A percentile compares a stretch with the other conserved stretches of the same genome.
Conservation (phyloP, 2,888 invertebrate species). For the Lepetodrilus schrolli region DNA sequence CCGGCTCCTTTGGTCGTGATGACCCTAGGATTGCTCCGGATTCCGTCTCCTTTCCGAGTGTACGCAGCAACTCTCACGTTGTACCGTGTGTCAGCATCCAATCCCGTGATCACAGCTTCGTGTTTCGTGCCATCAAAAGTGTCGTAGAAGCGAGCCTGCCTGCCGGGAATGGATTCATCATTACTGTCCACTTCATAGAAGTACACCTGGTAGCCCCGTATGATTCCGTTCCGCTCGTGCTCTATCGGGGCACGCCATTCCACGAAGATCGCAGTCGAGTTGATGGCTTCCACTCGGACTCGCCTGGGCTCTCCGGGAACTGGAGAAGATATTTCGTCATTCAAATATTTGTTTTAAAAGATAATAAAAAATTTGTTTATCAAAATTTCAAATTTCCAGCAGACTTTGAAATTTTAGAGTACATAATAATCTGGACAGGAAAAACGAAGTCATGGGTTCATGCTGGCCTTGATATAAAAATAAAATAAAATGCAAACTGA, state of each 20-base stretch:
- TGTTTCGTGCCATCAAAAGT: constrained; percentile 87
- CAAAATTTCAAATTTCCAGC: neutral
- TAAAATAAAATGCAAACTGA: constrained; percentile 9
- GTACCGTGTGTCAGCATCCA: constrained; percentile 96
- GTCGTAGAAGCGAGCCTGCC: constrained; percentile 81
- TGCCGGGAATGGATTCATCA: constrained; percentile 50
- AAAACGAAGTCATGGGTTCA: neutral
- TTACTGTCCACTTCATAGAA: constrained; percentile 59
- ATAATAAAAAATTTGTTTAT: neutral
- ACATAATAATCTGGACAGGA: neutral
- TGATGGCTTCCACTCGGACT: constrained; percentile 89
- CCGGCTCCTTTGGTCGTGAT: constrained; percentile 82
- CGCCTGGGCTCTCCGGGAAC: constrained; percentile 98
- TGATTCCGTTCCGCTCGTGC: constrained; percentile 94
- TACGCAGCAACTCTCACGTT: constrained; percentile 91
- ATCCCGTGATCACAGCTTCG: constrained; percentile 85
- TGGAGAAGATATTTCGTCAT: constrained; percentile 76
- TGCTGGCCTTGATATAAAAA: neutral
- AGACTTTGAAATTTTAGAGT: neutral
- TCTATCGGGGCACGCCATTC: constrained; percentile 95
- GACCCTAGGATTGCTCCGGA: constrained; percentile 88
- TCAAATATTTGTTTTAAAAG: neutral
- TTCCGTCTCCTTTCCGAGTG: constrained; percentile 97
- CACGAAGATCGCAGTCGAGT: constrained; percentile 96
- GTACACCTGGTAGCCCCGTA: constrained; percentile 91